Evolutionary conservation across 2,888 invertebrate genomes (phyloP).

Genomic region (Heteromurus nitidus): DNA sequence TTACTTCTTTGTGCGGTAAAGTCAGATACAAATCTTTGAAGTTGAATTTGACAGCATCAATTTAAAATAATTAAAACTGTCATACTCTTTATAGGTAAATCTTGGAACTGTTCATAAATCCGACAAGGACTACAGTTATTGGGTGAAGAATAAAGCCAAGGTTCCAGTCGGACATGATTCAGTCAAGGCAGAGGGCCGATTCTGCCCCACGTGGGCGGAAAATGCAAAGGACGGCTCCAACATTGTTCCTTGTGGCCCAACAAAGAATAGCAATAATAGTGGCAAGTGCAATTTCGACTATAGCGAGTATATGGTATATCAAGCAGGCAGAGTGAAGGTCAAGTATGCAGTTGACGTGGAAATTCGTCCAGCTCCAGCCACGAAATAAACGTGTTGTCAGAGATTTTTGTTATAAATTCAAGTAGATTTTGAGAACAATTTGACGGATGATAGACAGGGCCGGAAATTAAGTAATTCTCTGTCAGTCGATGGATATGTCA

Average conservation of each 20-base stretch:
- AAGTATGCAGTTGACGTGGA: conserved; percentile 29
- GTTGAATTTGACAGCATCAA: neutral
- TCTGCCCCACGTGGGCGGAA: conserved; percentile 17
- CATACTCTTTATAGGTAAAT: no score
- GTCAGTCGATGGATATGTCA: no score
- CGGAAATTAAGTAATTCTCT: no score
- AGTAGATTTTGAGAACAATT: no score
- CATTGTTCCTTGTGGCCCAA: conserved; percentile 26
- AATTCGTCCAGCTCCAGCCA: no score
- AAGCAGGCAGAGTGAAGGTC: conserved; percentile 16
- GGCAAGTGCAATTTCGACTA: neutral
- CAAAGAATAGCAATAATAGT: neutral
- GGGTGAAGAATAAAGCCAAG: neutral
- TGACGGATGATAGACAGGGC: no score
- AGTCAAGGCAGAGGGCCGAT: neutral
- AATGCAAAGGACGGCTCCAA: neutral
- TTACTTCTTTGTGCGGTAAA: neutral
- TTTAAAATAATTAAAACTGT: no score
- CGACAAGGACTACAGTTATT: neutral
- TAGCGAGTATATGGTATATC: conserved; percentile 50
- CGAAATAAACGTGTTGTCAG: no score
- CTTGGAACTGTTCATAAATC: neutral
- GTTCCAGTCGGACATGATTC: neutral
- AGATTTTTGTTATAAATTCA: no score
- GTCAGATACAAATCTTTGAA: neutral